Evolutionary conservation across 2,888 invertebrate species (phyloP), one percentile per base, ranked within the genome.

Genomic region (Drosophila pseudotalamancana): DNA sequence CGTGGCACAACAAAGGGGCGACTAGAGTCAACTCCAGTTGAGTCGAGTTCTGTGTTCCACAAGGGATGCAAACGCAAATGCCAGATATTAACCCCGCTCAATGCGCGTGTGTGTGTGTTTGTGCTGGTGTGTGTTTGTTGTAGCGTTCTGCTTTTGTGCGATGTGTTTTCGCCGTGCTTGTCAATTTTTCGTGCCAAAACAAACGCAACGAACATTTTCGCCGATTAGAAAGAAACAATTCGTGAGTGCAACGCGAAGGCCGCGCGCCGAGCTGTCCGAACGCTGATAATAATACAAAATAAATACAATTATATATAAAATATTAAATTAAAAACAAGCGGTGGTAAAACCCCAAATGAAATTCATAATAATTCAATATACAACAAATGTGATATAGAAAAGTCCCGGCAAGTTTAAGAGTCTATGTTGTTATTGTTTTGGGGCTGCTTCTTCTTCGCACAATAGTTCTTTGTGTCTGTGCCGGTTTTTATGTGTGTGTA

Each of bases 221-320:
- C 88, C 89, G 90, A 89, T 90, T 90, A 90, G 90, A 90, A 88
- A 87, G 84, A 87, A 88, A 88, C 87, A 84, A 83, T 81, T 86
- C 78, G 77, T 82, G 85, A 85, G 69, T 87, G 80, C 75, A 89
- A 84, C 73, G 84, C 71, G 89, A 87, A 86, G 82, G 83, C 60
- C 45, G 57, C 68, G 68, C 72, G 72, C 53, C 61, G 14, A 39
- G 35, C 39, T 48, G 49, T 54, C 48, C 18, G 11, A 43, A 14
- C 31, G 23, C 68, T 68, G 72, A 78, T 77, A 75, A 65, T 60
- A 43, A 18, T 18, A 43, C 16, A 11, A 49, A n/a, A n/a, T n/a
- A n/a, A n/a, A n/a, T n/a, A n/a, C 35, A 12, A 29, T 35, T 31
- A 48, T 43, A 42, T 12, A 49, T 53, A 32, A 57, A 6, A 12